Percentiles rank a stretch among this genome's conserved stretches.
These are phyloP conservation scores for Phoebastria nigripes DNA, from an alignment of 2,797 vertebrate genomes.

Conservation along the genomic window DNA sequence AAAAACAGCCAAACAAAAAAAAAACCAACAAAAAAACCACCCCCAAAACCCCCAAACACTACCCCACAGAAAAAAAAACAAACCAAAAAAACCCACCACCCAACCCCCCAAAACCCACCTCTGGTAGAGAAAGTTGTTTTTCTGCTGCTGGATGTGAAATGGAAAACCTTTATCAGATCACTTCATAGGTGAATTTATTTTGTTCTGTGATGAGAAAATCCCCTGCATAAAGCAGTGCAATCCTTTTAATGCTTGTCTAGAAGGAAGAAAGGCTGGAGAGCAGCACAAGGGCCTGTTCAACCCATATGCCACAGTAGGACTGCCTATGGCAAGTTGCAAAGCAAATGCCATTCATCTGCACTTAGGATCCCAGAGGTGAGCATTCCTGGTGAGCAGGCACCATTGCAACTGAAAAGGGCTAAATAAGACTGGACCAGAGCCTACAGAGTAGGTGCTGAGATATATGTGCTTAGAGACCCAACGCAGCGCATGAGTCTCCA, in stretches of 20 bases:
- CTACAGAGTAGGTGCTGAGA: background rate
- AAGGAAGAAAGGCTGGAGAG: background rate
- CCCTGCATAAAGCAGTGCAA: background rate
- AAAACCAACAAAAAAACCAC: background rate
- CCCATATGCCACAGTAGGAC: rapidly evolving
- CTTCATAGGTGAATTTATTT: background rate
- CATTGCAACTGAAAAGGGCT: background rate
- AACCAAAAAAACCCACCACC: too few relatives aligned
- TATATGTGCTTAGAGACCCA: rapidly evolving
- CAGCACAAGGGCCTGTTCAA: too few relatives aligned
- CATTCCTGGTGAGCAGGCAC: background rate
- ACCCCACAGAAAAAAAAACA: too few relatives aligned
- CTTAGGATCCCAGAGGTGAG: rapidly evolving
- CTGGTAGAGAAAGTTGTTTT: background rate
- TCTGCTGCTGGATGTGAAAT: background rate
- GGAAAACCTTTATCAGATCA: background rate
- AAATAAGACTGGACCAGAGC: background rate
- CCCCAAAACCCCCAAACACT: background rate
- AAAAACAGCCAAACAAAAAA: background rate
- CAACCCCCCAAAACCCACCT: rapidly evolving
- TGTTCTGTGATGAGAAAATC: background rate
- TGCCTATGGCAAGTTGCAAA: background rate
- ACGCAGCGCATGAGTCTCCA: rapidly evolving
- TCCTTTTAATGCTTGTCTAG: background rate
- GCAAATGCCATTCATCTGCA: background rate